Percentiles rank a stretch among this genome's conserved stretches.
These are phyloP conservation scores for Ondatra zibethicus DNA, from an alignment of 2,113 vertebrate species.

Conservation along the genomic window DNA sequence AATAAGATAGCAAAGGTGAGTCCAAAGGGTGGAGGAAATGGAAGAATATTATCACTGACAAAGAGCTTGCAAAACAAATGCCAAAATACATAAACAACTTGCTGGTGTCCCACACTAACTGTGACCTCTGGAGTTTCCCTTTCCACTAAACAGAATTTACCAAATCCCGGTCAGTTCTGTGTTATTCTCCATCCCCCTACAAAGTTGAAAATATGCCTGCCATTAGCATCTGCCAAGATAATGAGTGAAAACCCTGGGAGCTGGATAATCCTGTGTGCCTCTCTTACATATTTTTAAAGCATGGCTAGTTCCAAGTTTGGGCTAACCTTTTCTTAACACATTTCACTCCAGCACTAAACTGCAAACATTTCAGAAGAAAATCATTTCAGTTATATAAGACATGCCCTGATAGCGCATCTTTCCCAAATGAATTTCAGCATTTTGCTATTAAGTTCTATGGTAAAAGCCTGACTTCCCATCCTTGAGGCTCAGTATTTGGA, in stretches of 20 bases:
- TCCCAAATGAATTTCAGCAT: background rate
- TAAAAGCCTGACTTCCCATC: background rate
- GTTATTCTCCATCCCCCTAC: background rate
- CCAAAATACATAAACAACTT: background rate
- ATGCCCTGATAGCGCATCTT: background rate
- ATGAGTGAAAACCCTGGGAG: background rate
- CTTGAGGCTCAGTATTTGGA: background rate
- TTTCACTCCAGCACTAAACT: background rate
- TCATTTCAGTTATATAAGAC: background rate
- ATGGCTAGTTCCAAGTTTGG: background rate
- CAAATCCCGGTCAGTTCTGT: background rate
- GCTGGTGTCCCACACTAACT: background rate
- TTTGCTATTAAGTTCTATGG: background rate
- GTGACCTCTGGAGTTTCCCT: background rate
- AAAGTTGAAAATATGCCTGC: background rate
- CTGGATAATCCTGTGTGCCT: background rate
- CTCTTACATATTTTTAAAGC: background rate
- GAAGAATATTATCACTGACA: background rate
- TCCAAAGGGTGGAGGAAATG: background rate
- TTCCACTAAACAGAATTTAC: background rate
- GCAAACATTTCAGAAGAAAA: background rate
- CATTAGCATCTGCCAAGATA: background rate
- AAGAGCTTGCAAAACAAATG: background rate
- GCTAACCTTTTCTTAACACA: background rate
- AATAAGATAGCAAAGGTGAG: background rate